Base-by-base conservation (phyloP, 2,888 invertebrate species). In the Lasioglossum vierecki region DNA sequence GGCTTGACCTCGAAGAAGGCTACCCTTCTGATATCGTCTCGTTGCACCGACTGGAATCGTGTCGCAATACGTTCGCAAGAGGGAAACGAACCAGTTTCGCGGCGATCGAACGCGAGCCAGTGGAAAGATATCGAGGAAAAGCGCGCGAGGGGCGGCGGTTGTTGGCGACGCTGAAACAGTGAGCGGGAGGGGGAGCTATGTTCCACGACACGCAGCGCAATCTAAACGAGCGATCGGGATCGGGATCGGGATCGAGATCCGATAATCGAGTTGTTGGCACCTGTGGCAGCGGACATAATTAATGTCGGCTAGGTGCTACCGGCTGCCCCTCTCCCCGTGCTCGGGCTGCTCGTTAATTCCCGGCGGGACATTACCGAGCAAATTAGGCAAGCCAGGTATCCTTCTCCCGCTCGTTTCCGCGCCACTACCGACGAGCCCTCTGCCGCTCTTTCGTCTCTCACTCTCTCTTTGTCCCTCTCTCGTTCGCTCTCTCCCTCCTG, bases 201-300 rank as follows among this genome's bases (percentile, higher is more conserved):
- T 39, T 39, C 35, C 46, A 76, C 44, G 82, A 83, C 71, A 44
- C 26, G 63, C 82, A 66, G 70, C 79, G 83, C 90, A 92, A 93
- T 93, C 92, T 92, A 87, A 88, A 88, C 88, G 88, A 84, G 86
- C 91, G 92, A 93, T 93, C 91, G 80, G 85, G 91, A 94, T 94
- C 93, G 91, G 85, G 91, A 92, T 91, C 93, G 80, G 85, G 91
- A 94, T 94, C 93, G 91, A 86, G 91, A 92, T 91, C 93, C 91
- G 94, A 94, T 93, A 94, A 94, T 94, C 94, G 93, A 93, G 91
- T 94, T 94, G 94, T 94, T 94, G 94, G 93, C 94, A 94, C 94
- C 94, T 94, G 94, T 93, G 92, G 93, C 89, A 93, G 89, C 92
- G 88, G 88, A 89, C 92, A 92, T 93, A 94, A 94, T 94, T 94